A percentile compares a stretch with the other conserved stretches of the same genome.
phyloP scores from a whole-genome alignment of 1,140 invertebrate genomes.

The Drosophila saltans region DNA sequence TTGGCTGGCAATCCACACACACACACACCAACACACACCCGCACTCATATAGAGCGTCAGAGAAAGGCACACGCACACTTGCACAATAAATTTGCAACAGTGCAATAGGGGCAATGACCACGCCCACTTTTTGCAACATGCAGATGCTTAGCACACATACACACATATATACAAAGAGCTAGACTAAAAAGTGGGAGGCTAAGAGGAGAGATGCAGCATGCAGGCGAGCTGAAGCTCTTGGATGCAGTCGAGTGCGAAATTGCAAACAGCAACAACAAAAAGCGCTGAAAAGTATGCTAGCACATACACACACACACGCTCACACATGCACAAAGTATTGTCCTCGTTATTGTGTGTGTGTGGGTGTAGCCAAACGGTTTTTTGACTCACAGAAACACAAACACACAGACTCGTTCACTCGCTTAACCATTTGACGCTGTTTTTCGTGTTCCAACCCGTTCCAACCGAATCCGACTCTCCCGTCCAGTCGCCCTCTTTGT shows the following conservation, averaged over 20 bases:
- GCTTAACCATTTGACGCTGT: conserved; percentile 62
- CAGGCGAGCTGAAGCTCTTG: conserved; percentile 37
- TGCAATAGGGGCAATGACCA: conserved; percentile 53
- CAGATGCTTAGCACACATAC: conserved; percentile 48
- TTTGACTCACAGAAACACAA: conserved; percentile 18
- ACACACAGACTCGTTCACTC: conserved; percentile 15
- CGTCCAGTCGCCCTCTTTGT: neutral
- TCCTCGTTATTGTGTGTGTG: conserved; percentile 25
- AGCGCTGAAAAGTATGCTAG: conserved; percentile 47
- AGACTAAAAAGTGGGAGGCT: neutral
- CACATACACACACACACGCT: conserved; percentile 6
- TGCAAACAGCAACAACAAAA: conserved; percentile 62
- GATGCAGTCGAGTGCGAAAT: conserved; percentile 74
- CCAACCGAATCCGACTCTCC: conserved; percentile 6
- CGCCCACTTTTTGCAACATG: conserved; percentile 34
- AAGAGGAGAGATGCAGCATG: conserved; percentile 6
- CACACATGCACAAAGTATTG: conserved; percentile 29
- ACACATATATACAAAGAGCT: conserved; percentile 9
- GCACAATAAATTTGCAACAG: conserved; percentile 69
- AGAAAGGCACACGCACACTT: conserved; percentile 38
- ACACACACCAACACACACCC: conserved; percentile 4
- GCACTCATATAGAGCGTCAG: too few species aligned
- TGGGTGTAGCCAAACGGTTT: conserved; percentile 62
- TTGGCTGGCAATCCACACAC: conserved; percentile 46
- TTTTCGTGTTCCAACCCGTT: conserved; percentile 58